Conservation (phyloP, 1,140 invertebrate genomes). For the Drosophila kohkoa region DNA sequence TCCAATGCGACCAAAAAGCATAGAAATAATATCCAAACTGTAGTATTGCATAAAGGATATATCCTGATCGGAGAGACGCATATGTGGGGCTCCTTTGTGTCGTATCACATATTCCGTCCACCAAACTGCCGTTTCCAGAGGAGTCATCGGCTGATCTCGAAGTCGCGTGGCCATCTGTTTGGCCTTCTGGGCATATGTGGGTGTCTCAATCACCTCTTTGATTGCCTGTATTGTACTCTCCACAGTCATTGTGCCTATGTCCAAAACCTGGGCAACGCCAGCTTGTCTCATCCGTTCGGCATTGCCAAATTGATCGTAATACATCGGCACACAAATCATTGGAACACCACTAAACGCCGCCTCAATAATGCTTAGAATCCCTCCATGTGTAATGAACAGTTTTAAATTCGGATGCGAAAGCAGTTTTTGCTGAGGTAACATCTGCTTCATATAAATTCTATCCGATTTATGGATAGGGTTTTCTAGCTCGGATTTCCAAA, state of each 20-base stretch:
- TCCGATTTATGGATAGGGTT: slow-evolving; percentile 69
- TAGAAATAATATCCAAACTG: slow-evolving; percentile 51
- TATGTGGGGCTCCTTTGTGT: slow-evolving; percentile 77
- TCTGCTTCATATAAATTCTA: slow-evolving; percentile 88
- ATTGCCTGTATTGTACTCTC: slow-evolving; percentile 24
- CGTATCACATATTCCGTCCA: slow-evolving; percentile 88
- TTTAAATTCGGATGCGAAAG: slow-evolving; percentile 84
- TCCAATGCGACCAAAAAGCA: slow-evolving; percentile 61
- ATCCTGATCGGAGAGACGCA: slow-evolving; percentile 84
- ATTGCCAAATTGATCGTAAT: slow-evolving; percentile 63
- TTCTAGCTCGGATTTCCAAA: slow-evolving; percentile 86
- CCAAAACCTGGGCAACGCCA: slow-evolving; percentile 85
- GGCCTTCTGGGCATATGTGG: slow-evolving; percentile 35
- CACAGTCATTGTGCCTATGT: not conserved
- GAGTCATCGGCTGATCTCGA: slow-evolving; percentile 86
- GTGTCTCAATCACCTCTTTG: slow-evolving; percentile 35
- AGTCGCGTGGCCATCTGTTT: slow-evolving; percentile 85
- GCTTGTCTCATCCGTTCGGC: slow-evolving; percentile 76
- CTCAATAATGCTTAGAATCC: slow-evolving; percentile 85
- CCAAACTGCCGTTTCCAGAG: slow-evolving; percentile 87
- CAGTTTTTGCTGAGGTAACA: slow-evolving; percentile 86
- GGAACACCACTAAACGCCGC: slow-evolving; percentile 72
- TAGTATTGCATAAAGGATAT: slow-evolving; percentile 71
- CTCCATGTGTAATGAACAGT: slow-evolving; percentile 87
- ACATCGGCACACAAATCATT: slow-evolving; percentile 54